Percentiles rank a stretch among this genome's conserved stretches.
Conservation (phyloP, 2,113 vertebrate species). For the Myotis lucifugus region DNA sequence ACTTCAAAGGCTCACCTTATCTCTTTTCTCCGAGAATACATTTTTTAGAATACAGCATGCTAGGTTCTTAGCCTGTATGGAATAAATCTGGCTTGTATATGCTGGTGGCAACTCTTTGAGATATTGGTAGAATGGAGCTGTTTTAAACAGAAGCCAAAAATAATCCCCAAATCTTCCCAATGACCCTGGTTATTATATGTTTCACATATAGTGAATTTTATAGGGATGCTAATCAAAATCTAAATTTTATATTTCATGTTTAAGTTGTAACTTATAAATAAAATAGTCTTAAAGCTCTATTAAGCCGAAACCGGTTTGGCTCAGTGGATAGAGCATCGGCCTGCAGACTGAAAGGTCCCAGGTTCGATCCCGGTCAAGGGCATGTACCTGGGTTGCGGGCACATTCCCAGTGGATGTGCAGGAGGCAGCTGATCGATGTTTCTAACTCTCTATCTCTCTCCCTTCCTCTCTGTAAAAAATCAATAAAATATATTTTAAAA, state of each 20-base stretch:
- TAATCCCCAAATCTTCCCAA: neutral
- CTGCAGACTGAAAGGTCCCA: no score
- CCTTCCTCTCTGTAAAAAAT: no score
- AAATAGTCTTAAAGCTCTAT: neutral
- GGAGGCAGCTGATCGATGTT: no score
- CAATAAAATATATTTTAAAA: no score
- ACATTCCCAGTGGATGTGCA: no score
- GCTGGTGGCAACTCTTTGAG: neutral
- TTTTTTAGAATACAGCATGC: neutral
- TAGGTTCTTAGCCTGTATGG: neutral
- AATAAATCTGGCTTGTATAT: neutral
- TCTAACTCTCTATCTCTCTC: no score
- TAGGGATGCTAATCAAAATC: slow-evolving; percentile 33
- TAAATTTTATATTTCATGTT: slow-evolving; percentile 30
- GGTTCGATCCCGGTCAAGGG: no score
- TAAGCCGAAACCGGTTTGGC: no score
- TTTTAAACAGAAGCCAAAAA: slow-evolving; percentile 23
- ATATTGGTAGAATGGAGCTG: neutral
- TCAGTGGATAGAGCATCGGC: no score
- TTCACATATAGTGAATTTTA: slow-evolving; percentile 36
- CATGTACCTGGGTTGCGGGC: no score
- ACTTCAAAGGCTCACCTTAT: neutral
- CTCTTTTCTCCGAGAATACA: neutral
- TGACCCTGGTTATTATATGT: neutral
- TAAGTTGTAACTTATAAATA: slow-evolving; percentile 32